These are phyloP conservation scores for Falco peregrinus DNA, from an alignment of 2,797 vertebrate species.

Conservation along the genomic window DNA sequence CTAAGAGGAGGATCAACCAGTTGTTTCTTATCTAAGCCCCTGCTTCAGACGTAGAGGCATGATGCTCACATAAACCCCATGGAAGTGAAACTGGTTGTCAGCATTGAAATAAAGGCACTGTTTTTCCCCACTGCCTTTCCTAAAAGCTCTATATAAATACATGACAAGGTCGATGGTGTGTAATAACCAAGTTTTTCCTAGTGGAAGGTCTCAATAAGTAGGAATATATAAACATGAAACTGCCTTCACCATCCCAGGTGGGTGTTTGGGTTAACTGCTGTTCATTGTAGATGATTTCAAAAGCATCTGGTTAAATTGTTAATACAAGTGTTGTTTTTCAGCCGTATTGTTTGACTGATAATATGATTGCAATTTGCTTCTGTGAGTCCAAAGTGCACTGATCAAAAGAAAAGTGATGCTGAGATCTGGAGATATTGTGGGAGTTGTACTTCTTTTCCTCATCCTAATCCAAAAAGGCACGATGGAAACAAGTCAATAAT, in stretches of 20 bases:
- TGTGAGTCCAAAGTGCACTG: background rate
- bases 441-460: background rate
- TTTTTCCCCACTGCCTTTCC: background rate
- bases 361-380: background rate
- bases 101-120: background rate
- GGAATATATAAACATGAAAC: background rate
- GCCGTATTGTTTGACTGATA: background rate
- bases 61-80: background rate
- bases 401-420: slow-evolving; percentile 16
- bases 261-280: background rate
- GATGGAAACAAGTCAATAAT: slow-evolving; percentile 36
- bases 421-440: background rate
- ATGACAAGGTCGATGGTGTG: background rate
- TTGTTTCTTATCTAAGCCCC: slow-evolving; percentile 32
- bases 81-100: background rate
- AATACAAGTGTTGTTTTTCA: background rate
- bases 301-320: slow-evolving; percentile 1
- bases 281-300: slow-evolving; percentile 6
- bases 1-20: slow-evolving; percentile 3
- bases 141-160: background rate
- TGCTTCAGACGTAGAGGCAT: background rate
- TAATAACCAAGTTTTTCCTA: background rate
- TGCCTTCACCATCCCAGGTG: background rate
- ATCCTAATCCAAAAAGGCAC: background rate
- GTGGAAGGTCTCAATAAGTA: background rate